These are phyloP conservation scores for Oxygymnocypris stewartii DNA, from an alignment of 2,113 vertebrate species.

Conservation along the genomic window DNA sequence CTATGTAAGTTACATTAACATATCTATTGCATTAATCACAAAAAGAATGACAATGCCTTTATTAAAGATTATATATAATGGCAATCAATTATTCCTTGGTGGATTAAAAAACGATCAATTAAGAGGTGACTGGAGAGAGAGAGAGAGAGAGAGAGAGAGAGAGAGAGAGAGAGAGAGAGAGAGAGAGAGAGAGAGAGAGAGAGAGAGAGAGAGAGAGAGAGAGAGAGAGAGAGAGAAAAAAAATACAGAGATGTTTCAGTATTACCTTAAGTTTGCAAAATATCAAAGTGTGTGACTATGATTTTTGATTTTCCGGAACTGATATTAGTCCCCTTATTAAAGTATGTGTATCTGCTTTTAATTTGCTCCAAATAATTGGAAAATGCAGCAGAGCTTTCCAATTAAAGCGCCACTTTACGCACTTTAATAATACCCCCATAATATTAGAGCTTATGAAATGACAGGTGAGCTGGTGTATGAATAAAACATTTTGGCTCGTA, in stretches of 20 bases:
- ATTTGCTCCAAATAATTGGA: constrained; percentile 99
- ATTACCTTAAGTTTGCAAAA: constrained; percentile 94
- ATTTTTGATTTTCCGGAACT: constrained; percentile 97
- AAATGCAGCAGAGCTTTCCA: constrained; percentile 99
- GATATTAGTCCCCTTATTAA: constrained; percentile 99
- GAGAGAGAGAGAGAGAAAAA: too few relatives aligned
- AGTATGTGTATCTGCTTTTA: constrained; percentile 99
- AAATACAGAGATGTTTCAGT: constrained; percentile 75
- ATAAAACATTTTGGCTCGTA: constrained; percentile 99
- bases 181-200: too few relatives aligned
- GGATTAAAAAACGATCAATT: constrained; percentile 94
- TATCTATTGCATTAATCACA: constrained; percentile 76
- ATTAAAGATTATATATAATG: constrained; percentile 75
- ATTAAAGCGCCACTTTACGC: constrained; percentile 98
- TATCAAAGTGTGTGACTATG: constrained; percentile 89
- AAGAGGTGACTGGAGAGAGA: constrained; percentile 86
- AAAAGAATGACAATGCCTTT: constrained; percentile 71
- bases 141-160: constrained; percentile 68
- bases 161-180: too few relatives aligned
- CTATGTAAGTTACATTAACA: constrained; percentile 74
- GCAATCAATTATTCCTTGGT: constrained; percentile 91
- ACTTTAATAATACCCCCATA: constrained; percentile 99
- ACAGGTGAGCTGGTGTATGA: constrained; percentile 99
- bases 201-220: too few relatives aligned
- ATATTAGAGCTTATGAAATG: constrained; percentile 99